phyloP scores from a whole-genome alignment of 2,888 invertebrate species.

The Gari tellinella region DNA sequence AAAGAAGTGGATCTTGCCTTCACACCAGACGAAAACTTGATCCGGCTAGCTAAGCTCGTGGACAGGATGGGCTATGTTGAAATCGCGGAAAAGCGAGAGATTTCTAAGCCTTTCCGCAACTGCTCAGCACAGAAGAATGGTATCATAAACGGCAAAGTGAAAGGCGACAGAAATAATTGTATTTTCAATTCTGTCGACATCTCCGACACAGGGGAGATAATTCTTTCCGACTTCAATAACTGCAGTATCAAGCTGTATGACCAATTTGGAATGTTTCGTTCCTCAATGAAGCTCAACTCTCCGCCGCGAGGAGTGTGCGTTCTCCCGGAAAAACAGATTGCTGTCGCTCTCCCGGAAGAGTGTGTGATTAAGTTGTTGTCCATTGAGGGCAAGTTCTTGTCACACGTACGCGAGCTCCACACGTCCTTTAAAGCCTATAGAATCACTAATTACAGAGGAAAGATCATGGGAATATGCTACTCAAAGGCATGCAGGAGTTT shows the following conservation, averaged over 20 bases:
- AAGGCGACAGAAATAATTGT: constrained; percentile 54
- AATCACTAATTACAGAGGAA: constrained; percentile 41
- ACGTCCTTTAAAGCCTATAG: constrained; percentile 59
- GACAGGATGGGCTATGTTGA: constrained; percentile 55
- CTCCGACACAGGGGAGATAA: constrained; percentile 52
- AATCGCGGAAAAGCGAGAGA: constrained; percentile 48
- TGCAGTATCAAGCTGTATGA: constrained; percentile 55
- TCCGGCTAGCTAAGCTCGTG: constrained; percentile 44
- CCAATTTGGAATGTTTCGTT: constrained; percentile 56
- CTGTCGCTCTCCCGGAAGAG: constrained; percentile 58
- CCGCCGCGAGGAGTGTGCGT: constrained; percentile 55
- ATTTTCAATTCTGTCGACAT: constrained; percentile 60
- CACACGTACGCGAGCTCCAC: constrained; percentile 42
- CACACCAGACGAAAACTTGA: constrained; percentile 53
- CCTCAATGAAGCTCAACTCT: constrained; percentile 45
- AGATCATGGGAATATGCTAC: constrained; percentile 57
- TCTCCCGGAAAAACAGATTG: constrained; percentile 49
- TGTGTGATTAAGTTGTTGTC: constrained; percentile 57
- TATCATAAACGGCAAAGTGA: constrained; percentile 55
- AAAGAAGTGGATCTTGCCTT: constrained; percentile 57
- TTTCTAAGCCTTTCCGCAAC: constrained; percentile 51
- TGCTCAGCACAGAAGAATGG: constrained; percentile 59
- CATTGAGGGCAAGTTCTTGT: constrained; percentile 50
- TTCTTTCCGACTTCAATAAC: constrained; percentile 60
- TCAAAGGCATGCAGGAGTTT: constrained; percentile 54